Percentiles rank a stretch among this genome's conserved stretches.
phyloP scores from a whole-genome alignment of 2,888 invertebrate species.

The Chirona hameri region DNA sequence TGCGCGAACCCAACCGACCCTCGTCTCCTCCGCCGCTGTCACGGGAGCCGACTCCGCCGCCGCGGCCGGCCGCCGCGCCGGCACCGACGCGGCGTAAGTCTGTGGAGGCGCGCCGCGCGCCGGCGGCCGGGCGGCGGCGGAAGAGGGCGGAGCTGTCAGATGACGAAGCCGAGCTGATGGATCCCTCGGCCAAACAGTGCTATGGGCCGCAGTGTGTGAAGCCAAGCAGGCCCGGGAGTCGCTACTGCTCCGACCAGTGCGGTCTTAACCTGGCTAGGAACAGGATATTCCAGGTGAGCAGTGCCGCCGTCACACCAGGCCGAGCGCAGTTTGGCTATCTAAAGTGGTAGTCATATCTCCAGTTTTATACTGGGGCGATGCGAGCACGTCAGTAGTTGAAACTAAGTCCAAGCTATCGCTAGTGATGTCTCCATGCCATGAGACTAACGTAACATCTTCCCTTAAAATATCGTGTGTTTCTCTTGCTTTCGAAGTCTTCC shows the following conservation, averaged over 20 bases:
- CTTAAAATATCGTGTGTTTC: no score
- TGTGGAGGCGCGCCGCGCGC: neutral
- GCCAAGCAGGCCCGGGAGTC: conserved; percentile 72
- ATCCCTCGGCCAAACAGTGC: conserved; percentile 60
- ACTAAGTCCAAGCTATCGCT: no score
- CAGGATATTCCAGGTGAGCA: conserved; percentile 70
- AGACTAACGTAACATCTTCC: no score
- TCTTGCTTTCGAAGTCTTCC: no score
- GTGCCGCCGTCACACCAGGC: neutral
- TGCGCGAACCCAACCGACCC: conserved; percentile 30
- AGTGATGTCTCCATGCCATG: no score
- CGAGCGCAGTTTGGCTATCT: no score
- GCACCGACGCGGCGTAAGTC: neutral
- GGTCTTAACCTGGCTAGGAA: conserved; percentile 82
- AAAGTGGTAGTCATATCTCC: no score
- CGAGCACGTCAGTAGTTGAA: no score
- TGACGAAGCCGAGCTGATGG: neutral
- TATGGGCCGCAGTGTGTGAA: conserved; percentile 83
- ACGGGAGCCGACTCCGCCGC: neutral
- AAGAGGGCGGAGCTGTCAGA: neutral
- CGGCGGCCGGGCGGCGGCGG: neutral
- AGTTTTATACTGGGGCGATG: no score
- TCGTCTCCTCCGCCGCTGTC: neutral
- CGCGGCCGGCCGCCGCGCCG: neutral
- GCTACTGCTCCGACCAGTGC: conserved; percentile 91